These are phyloP conservation scores for Bathynomus jamesi DNA, from an alignment of 1,140 invertebrate species.

Conservation along the genomic window DNA sequence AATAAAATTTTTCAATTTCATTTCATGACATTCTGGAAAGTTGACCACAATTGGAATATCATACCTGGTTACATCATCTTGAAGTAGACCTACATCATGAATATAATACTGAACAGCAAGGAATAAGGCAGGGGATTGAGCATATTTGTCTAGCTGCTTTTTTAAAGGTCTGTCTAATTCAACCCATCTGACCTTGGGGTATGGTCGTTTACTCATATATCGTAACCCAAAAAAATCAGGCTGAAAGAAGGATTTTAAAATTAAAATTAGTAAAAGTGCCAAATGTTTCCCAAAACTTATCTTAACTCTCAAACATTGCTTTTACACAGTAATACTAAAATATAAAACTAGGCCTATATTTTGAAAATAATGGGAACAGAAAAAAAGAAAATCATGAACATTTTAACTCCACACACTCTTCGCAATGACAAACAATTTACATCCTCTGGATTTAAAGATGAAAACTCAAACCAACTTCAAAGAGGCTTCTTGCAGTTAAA, in stretches of 20 bases:
- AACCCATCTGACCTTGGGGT: slow-evolving; percentile 62
- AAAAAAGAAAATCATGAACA: no score
- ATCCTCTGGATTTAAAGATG: no score
- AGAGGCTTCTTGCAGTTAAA: no score
- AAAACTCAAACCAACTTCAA: no score
- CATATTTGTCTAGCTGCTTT: slow-evolving; percentile 86
- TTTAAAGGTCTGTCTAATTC: slow-evolving; percentile 87
- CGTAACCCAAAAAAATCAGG: slow-evolving; percentile 81
- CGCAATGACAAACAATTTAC: no score
- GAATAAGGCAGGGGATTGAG: slow-evolving; percentile 67
- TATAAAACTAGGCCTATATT: no score
- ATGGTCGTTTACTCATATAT: slow-evolving; percentile 53
- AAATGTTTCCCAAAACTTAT: background rate
- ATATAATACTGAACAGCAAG: slow-evolving; percentile 91
- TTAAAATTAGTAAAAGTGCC: no score
- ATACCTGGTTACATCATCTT: slow-evolving; percentile 65
- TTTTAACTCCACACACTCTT: no score
- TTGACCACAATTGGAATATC: no score
- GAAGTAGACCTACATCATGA: slow-evolving; percentile 69
- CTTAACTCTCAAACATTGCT: background rate
- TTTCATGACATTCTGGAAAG: no score
- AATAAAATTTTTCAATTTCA: no score
- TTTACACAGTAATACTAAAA: background rate
- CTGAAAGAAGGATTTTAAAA: slow-evolving; percentile 40
- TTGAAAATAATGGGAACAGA: no score